Base-by-base conservation (phyloP, 2,888 invertebrate species). In the Scrobipalpa atriplicella region DNA sequence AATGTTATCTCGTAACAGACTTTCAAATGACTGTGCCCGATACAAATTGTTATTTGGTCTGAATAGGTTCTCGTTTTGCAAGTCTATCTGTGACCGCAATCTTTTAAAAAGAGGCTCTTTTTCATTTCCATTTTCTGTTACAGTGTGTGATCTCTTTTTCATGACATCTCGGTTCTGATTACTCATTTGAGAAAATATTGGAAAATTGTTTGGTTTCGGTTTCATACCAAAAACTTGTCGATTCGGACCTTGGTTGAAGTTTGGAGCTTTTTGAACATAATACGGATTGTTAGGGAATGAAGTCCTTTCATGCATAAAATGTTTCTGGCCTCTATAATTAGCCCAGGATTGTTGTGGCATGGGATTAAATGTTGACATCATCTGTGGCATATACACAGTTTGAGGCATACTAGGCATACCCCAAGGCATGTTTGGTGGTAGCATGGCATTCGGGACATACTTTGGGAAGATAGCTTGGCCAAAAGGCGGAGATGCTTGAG, bases 381-480 rank as follows among this genome's bases (percentile, higher is more conserved):
- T 51, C 19, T 41, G 62, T 21, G 47, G n/a, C 47, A 39, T 51
- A 7, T 51, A 66, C 58, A 73, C 71, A 3, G 76, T 73, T 2
- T 69, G 66, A 47, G 75, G 74, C n/a, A 74, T 68, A 36, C 78
- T 78, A 5, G 10, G 21, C 54, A 56, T 56, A 21, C 54, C 21
- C 19, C 29, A 29, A 1, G 76, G 67, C 36, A 71, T 67, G 38
- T 66, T 39, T 0, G 69, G 47, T 0, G 70, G 62, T 18, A 64
- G 29, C 29, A 29, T 43, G 41, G 47, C 36, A 51, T 70, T 68
- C 39, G 72, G 62, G 1, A 76, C 56, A 41, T 78, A 77, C 41
- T 73, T 79, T 0, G 80, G 78, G 60, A 80, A 84, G 0, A 65
- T 63, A 0, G 73, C 68, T 72, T 81, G 77, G 5, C 81, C 80